These are phyloP conservation scores for Platycheirus rosarum DNA, from an alignment of 2,888 invertebrate genomes.

Conservation along the genomic window DNA sequence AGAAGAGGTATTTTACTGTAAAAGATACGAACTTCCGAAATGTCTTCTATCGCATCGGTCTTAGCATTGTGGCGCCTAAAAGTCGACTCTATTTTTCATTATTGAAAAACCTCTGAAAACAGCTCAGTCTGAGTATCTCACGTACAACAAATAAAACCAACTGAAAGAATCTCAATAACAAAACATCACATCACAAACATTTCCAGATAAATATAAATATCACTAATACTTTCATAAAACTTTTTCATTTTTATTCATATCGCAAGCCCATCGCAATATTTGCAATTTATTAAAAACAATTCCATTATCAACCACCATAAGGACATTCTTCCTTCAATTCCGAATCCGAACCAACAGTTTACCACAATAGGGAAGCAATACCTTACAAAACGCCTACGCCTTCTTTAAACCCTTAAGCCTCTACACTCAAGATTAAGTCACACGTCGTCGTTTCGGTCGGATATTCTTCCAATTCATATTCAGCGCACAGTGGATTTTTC, in stretches of 20 bases:
- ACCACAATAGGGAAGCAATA: slow-evolving; percentile 29
- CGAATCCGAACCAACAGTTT: slow-evolving; percentile 1
- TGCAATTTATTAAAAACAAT: slow-evolving; percentile 25
- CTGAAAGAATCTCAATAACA: slow-evolving; percentile 9
- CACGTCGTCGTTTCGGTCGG: slow-evolving; percentile 57
- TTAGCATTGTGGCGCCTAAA: too few species aligned
- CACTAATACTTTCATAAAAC: neutral
- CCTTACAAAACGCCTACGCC: slow-evolving; percentile 24
- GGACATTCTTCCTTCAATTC: slow-evolving; percentile 3
- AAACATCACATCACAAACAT: slow-evolving; percentile 12
- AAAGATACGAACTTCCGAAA: too few species aligned
- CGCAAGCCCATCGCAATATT: neutral
- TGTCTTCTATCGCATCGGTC: too few species aligned
- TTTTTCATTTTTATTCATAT: neutral
- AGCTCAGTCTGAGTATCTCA: neutral
- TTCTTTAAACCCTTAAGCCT: slow-evolving; percentile 54
- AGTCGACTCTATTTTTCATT: too few species aligned
- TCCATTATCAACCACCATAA: neutral
- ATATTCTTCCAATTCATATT: slow-evolving; percentile 63
- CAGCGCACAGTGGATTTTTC: slow-evolving; percentile 65
- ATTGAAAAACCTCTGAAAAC: too few species aligned
- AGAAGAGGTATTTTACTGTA: too few species aligned
- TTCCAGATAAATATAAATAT: neutral
- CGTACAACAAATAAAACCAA: slow-evolving; percentile 19
- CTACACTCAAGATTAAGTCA: slow-evolving; percentile 63